Evolutionary conservation across 2,888 invertebrate genomes (phyloP), one percentile per base, ranked within the genome.

Genomic region (Spilosoma lubricipeda): DNA sequence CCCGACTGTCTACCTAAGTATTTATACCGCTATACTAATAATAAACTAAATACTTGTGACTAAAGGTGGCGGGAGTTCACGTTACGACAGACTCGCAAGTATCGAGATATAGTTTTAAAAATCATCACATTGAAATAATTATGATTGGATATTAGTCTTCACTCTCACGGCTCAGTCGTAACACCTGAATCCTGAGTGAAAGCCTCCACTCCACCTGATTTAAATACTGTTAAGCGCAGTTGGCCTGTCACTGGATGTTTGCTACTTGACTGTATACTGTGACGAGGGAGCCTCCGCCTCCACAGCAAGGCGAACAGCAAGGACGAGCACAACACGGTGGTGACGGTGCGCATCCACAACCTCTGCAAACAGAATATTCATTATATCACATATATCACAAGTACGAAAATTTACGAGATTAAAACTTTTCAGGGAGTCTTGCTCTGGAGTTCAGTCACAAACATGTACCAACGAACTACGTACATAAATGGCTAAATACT

Each of bases 251-350:
- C 92, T 94, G 94, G 92, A 95, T 95, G 91, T 95, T 92, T 87
- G 95, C 95, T 95, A 95, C 95, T 95, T 95, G 94, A 95, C 95
- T 95, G 95, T 95, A 95, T 88, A 95, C 94, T 89, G 95, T 95
- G 92, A 95, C 92, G 88, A 94, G 91, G 9, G 95, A 95, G 79
- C 94, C 93, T 73, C 87, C 82, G 45, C 89, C 86, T 64, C 83
- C 78, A 59, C 91, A 91, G 83, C 92, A 91, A 2, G 90, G 86
- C 4, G 84, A 67, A 77, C 91, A 90, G 84, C 92, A 91, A 1
- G 89, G 87, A 5, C 80, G 67, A n/a, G 70, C 39, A 70, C 75
- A 76, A 66, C 83, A 71, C 74, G 86, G 56, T 77, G 65, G 86
- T 85, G 86, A 87, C 90, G 86, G 80, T 30, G 82, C 66, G n/a